Conservation (phyloP, 2,888 invertebrate genomes). For the Chloroclysta siterata region DNA sequence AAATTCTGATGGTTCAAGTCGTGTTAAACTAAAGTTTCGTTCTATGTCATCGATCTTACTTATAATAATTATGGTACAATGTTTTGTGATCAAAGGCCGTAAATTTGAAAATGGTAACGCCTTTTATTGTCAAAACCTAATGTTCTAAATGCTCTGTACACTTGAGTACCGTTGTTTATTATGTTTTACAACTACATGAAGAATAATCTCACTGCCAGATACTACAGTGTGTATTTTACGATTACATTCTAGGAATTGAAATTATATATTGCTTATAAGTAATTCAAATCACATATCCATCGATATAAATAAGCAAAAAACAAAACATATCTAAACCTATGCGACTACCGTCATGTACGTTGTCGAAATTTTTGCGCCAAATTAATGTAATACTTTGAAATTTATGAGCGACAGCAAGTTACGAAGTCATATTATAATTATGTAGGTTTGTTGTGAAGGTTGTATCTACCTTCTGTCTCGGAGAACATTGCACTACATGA, state of each 20-base stretch:
- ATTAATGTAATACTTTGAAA: constrained; percentile 24
- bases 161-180: not conserved
- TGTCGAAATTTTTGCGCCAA: constrained; percentile 19
- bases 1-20: not conserved
- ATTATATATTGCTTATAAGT: constrained; percentile 5
- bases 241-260: constrained; percentile 13
- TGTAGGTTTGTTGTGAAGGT: not conserved
- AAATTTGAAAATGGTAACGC: constrained; percentile 2
- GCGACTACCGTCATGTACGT: constrained; percentile 8
- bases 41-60: not conserved
- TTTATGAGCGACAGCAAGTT: constrained; percentile 14
- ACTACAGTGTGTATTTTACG: not conserved
- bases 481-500: constrained; percentile 7
- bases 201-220: constrained; percentile 19
- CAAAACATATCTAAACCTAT: constrained; percentile 28
- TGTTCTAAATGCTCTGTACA: constrained; percentile 2
- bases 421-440: not conserved
- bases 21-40: not conserved
- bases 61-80: not conserved
- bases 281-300: constrained; percentile 24
- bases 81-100: not conserved
- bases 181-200: not conserved
- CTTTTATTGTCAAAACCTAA: constrained; percentile 2
- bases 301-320: constrained; percentile 11
- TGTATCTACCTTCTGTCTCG: not conserved